Base-by-base conservation (phyloP, 1,140 invertebrate genomes). In the Aphelinus certus region DNA sequence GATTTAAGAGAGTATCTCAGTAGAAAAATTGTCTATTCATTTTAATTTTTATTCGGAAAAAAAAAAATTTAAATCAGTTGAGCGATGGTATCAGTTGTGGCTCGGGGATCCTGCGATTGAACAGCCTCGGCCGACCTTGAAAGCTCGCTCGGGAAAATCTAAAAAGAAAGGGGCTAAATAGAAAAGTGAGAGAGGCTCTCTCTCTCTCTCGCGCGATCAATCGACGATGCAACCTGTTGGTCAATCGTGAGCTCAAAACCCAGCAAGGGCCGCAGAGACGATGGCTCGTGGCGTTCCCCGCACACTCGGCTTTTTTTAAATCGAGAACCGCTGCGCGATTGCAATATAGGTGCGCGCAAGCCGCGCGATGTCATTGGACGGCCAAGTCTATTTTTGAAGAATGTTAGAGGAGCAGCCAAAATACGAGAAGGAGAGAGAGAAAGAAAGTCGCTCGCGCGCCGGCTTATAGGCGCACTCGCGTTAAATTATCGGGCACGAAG, bases 331-430 rank as follows among this genome's bases (percentile, higher is more conserved):
- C 5, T 7, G 5, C 53, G 53, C 53, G 53, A 7, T 65, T 48
- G 9, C 47, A 46, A 49, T 49, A 4, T 43, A 7, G 9, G 53
- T n/a, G 62, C 49, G 72, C 58, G 58, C 42, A 4, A 5, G 4
- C 45, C 42, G 3, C 53, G 9, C 53, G 53, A 78, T 79, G 78
- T 81, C 82, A 79, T 79, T 73, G 69, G 73, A 80, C 77, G 79
- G 80, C 80, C 80, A 83, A 79, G 77, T 82, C 80, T 85, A 86
- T 85, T 87, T 82, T 84, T 78, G 79, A 77, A 80, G 79, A 82
- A 81, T 81, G 80, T 82, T 77, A 79, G 71, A 80, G 79, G 69
- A 51, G 57, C 6, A 10, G 80, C 79, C 79, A 84, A 83, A 81
- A 83, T 26, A 26, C 26, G 26, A 26, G 26, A 26, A 26, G 26